Evolutionary conservation across 2,888 invertebrate genomes (phyloP), one percentile per base, ranked within the genome.

Genomic region (Morpho deidamia): DNA sequence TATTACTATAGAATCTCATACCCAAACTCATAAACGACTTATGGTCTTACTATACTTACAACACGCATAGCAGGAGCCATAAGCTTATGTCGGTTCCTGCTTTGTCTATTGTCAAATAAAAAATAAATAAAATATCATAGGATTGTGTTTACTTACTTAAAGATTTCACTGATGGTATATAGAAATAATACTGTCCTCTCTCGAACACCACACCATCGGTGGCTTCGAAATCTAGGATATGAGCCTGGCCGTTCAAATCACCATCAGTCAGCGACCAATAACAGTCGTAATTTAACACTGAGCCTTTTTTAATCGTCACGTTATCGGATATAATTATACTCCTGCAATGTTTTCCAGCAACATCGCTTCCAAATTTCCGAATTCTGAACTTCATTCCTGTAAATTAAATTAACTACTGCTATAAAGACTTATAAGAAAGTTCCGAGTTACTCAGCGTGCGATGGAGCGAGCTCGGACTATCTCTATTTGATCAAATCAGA

Each of bases 71-170:
- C n/a, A n/a, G n/a, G n/a, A n/a, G n/a, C n/a, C n/a, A n/a, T n/a
- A n/a, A n/a, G n/a, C n/a, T n/a, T n/a, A n/a, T n/a, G n/a, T n/a
- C n/a, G n/a, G n/a, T n/a, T n/a, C n/a, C n/a, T n/a, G n/a, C n/a
- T n/a, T n/a, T n/a, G n/a, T n/a, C n/a, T n/a, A n/a, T n/a, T n/a
- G n/a, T n/a, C n/a, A n/a, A n/a, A n/a, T n/a, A n/a, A n/a, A n/a
- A n/a, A n/a, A n/a, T n/a, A n/a, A n/a, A n/a, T n/a, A n/a, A n/a
- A n/a, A n/a, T n/a, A n/a, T n/a, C n/a, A n/a, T n/a, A n/a, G n/a
- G n/a, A n/a, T n/a, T n/a, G n/a, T n/a, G n/a, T n/a, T n/a, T 40
- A 49, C 49, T 43, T 23, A 49, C 49, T 23, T n/a, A 49, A 23
- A 12, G 34, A 23, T 35, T 35, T 35, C 7, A 9, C 2, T 11